Evolutionary conservation across 2,113 vertebrate species (phyloP), one percentile per base, ranked within the genome.

Genomic region (Euleptes europaea): DNA sequence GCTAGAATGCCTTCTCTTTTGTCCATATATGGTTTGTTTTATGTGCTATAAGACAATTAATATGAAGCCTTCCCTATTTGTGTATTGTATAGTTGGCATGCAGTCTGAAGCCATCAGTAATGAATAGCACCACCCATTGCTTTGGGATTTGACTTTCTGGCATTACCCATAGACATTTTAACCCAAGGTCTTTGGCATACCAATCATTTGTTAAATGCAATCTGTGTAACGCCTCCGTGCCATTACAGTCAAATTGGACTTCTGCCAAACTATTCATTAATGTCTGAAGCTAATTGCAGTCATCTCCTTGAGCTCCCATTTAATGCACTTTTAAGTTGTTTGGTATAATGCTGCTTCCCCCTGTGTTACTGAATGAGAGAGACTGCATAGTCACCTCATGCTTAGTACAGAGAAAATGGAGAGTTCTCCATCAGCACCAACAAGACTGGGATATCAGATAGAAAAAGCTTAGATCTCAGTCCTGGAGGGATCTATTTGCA

Each of bases 401-500:
- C 35, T 85, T 15, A 40, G 26, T 26, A 6, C 23, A 15, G 17
- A n/a, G 77, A 42, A 88, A 84, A 19, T 75, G 57, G 26, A 2
- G 3, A 84, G 33, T 11, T 90, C 1, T 72, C 82, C 42, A 78
- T 83, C 83, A 83, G 60, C 31, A 10, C 65, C 28, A 47, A 26
- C 23, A 57, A 87, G 35, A 84, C 73, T 83, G 40, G 2, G 31
- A 8, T 83, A 88, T 85, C 40, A 82, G 51, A 74, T 77, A 89
- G 6, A 38, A 78, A 26, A n/a, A 81, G 21, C 19, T n/a, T 26
- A 21, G 35, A 6, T 38, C 17, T 77, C 35, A 31, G 13, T 42
- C 14, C 23, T 84, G 49, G n/a, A 31, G 23, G 31, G 84, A 74
- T 77, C 33, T 12, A 88, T 71, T 86, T 88, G 79, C 90, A 88